These are phyloP conservation scores for Gymnothorax javanicus DNA, from an alignment of 2,797 vertebrate genomes.

Conservation along the genomic window DNA sequence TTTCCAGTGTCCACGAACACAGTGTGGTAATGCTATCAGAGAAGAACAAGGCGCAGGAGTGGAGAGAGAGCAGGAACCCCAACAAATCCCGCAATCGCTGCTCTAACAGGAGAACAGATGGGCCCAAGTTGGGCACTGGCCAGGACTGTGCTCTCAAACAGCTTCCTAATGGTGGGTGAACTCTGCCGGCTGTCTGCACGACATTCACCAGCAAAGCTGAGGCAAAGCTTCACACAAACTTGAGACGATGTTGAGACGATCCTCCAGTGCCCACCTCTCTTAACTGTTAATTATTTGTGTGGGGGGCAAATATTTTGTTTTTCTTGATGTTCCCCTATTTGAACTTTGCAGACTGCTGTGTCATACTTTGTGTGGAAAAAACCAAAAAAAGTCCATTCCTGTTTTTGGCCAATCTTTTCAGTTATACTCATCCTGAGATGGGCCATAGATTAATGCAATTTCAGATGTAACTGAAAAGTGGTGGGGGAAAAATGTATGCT, in stretches of 20 bases:
- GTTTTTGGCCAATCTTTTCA: too few species aligned
- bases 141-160: constrained; percentile 68
- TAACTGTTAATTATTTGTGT: neutral
- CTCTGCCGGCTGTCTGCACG: neutral
- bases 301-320: neutral
- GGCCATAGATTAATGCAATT: too few species aligned
- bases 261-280: neutral
- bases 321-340: neutral
- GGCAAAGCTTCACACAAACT: neutral
- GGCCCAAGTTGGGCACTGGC: constrained; percentile 68
- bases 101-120: constrained; percentile 68
- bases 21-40: constrained; percentile 72
- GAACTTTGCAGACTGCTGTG: neutral
- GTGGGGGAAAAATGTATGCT: too few species aligned
- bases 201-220: neutral
- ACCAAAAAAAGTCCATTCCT: too few species aligned
- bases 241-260: neutral
- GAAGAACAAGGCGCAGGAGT: constrained; percentile 77
- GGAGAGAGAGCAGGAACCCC: constrained; percentile 65
- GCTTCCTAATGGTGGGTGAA: constrained; percentile 76
- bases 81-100: constrained; percentile 71
- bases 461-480: too few species aligned
- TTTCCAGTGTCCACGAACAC: constrained; percentile 79
- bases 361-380: neutral
- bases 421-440: too few species aligned